A percentile compares a stretch with the other conserved stretches of the same genome.
Conservation (phyloP, 2,888 invertebrate species). For the Lepeophtheirus nordmannii region DNA sequence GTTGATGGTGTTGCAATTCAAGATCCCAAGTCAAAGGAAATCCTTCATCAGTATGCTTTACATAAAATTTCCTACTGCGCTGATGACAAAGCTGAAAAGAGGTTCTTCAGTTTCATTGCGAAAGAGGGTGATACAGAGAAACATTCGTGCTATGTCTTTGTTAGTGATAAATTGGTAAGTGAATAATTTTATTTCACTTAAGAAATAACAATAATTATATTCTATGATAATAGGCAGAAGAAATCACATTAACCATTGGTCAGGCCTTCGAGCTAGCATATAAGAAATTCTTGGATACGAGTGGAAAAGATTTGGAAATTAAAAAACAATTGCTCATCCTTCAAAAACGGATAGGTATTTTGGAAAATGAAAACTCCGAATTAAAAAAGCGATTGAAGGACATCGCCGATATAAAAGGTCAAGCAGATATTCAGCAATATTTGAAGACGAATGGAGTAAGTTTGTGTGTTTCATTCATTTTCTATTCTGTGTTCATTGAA, state of each 20-base stretch:
- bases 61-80: constrained; percentile 98
- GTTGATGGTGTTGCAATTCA: constrained; percentile 90
- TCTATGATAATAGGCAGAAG: constrained; percentile 54
- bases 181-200: not conserved
- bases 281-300: constrained; percentile 72
- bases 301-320: constrained; percentile 70
- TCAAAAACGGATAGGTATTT: constrained; percentile 67
- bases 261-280: constrained; percentile 97
- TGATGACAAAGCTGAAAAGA: constrained; percentile 93
- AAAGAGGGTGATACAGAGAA: constrained; percentile 59
- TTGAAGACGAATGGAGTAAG: constrained; percentile 32
- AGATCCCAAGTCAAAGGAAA: constrained; percentile 50
- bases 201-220: not conserved
- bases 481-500: not conserved
- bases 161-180: constrained; percentile 64
- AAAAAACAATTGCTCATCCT: constrained; percentile 58
- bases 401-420: constrained; percentile 37
- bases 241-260: constrained; percentile 91
- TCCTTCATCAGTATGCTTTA: constrained; percentile 84
- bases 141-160: constrained; percentile 88
- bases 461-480: not conserved
- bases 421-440: constrained; percentile 32
- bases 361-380: constrained; percentile 68
- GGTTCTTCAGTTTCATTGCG: constrained; percentile 88
- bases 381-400: constrained; percentile 65